Base-by-base conservation (phyloP, 2,113 vertebrate genomes). In the Drymodes brunneopygia region DNA sequence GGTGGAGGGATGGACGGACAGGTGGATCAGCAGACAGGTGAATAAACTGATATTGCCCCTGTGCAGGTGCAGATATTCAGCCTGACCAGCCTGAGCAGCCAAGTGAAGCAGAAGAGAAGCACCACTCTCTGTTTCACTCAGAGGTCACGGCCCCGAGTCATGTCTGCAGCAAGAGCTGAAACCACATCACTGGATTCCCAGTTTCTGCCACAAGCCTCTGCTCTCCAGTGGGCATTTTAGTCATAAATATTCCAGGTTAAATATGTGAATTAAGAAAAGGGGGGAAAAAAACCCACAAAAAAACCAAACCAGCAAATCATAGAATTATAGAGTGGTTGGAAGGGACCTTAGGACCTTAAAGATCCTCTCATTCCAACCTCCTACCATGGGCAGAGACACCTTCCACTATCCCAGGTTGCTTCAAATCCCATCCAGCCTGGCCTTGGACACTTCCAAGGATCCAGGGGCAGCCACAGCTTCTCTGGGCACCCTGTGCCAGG, bases 341-440 rank as follows among this genome's bases (percentile, higher is more conserved):
- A 77, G 17, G 12, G 18, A 48, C 13, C 9, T 47, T n/a, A 40
- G 35, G 21, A 48, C 24, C 18, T 48, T 20, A 16, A 62, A 62
- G 9, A 48, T 61, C 17, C 2, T 56, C 29, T 35, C 14, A 23
- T 51, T 53, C 13, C 38, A 17, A 13, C 2, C 4, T 4, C 36
- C 23, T 25, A 19, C 19, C 1, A 12, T 21, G 20, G 29, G 2
- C 29, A 69, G n/a, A 38, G 47, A 23, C 40, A 35, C 0, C 7
- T 81, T 7, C 2, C 21, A 69, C 40, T 33, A 5, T 0, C n/a
- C 62, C 47, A 61, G 8, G 2, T 1, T 53, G 40, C 4, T 61
- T 54, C 70, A 60, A 82, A 0, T 5, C 21, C 24, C 0, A 0
- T 1, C 16, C n/a, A 81, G 0, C 13, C 38, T 22, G 21, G 7